Percentiles rank a stretch among this genome's conserved stretches.
These are phyloP conservation scores for Grammomys surdaster DNA, from an alignment of 2,113 vertebrate species.

Conservation along the genomic window DNA sequence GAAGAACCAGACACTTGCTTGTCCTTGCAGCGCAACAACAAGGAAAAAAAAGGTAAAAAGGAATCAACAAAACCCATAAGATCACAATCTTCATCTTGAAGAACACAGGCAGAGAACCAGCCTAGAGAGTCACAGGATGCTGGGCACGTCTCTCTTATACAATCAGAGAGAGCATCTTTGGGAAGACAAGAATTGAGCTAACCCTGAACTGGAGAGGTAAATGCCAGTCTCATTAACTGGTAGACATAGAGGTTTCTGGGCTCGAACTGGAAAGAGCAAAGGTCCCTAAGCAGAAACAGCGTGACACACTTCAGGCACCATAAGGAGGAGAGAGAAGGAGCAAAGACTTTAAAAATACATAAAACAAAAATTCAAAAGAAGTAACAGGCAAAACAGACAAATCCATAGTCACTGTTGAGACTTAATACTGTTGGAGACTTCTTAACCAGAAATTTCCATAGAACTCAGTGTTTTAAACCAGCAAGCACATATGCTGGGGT, in stretches of 20 bases:
- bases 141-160: not conserved
- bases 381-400: not conserved
- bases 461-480: not conserved
- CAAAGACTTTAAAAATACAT: not conserved
- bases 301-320: not conserved
- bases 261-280: not conserved
- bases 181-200: not conserved
- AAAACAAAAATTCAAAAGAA: not conserved
- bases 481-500: not conserved
- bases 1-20: no score
- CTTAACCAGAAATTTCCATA: not conserved
- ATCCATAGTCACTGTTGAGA: not conserved
- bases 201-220: no score
- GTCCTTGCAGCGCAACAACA: no score
- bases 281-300: not conserved
- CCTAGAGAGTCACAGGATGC: not conserved
- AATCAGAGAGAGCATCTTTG: not conserved
- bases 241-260: not conserved
- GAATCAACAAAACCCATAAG: no score
- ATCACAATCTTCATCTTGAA: not conserved
- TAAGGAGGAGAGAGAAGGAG: not conserved
- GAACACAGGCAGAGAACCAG: not conserved
- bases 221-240: not conserved
- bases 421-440: not conserved
- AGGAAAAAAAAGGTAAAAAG: no score